Percentiles rank a stretch among this genome's conserved stretches.
Conservation (phyloP, 2,888 invertebrate genomes). For the Ectemnius cavifrons region DNA sequence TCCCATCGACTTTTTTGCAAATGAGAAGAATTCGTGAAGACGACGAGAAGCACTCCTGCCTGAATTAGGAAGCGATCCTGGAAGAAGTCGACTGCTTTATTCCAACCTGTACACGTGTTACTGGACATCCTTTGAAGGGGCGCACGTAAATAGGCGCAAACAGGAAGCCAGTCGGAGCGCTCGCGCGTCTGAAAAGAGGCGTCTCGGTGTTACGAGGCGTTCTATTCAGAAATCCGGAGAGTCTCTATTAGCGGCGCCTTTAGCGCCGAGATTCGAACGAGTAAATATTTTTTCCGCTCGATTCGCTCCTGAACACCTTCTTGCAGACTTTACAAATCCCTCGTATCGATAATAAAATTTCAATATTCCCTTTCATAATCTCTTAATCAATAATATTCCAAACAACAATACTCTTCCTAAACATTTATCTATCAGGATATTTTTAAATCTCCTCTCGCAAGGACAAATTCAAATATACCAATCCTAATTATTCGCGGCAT, state of each 20-base stretch:
- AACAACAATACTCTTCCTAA: no score
- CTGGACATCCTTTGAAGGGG: neutral
- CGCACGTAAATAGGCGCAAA: conserved; percentile 6
- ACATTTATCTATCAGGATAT: neutral
- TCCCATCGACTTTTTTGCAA: neutral
- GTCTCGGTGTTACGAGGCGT: neutral
- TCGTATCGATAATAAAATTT: no score
- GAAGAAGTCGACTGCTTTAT: neutral
- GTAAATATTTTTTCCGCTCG: neutral
- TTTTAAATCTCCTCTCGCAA: neutral
- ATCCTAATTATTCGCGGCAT: neutral
- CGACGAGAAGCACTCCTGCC: neutral
- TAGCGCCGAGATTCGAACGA: neutral
- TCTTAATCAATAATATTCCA: no score
- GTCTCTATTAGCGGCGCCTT: neutral
- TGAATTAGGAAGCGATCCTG: neutral
- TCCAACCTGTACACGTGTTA: neutral
- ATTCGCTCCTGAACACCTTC: neutral
- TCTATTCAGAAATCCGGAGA: neutral
- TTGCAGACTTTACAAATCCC: no score
- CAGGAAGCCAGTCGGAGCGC: neutral
- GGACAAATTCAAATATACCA: neutral
- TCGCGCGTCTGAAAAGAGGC: neutral
- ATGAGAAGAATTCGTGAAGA: no score
- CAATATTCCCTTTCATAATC: no score